These are phyloP conservation scores for Calyptommatus sinebrachiatus DNA, from an alignment of 2,113 vertebrate species.

Conservation along the genomic window DNA sequence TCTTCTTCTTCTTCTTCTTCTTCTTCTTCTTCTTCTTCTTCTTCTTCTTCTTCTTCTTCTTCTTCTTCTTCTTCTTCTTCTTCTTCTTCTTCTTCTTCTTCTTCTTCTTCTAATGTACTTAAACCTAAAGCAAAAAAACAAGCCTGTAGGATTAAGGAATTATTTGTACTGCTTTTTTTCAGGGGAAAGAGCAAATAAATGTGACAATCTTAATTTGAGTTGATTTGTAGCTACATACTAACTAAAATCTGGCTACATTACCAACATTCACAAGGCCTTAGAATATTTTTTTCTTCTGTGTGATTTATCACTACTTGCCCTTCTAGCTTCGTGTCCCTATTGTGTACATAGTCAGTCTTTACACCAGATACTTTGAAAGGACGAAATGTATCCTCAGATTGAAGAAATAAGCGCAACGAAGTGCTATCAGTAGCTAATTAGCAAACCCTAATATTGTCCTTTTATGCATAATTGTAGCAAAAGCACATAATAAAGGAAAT, in stretches of 20 bases:
- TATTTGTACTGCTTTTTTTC: slow-evolving; percentile 1
- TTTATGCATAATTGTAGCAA: slow-evolving; percentile 35
- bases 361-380: slow-evolving; percentile 34
- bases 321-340: slow-evolving; percentile 50
- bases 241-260: neutral
- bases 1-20: too few species aligned
- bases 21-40: too few species aligned
- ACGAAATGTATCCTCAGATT: neutral
- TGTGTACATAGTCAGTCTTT: slow-evolving; percentile 44
- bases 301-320: slow-evolving; percentile 4
- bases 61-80: too few species aligned
- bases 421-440: slow-evolving; percentile 6
- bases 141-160: neutral
- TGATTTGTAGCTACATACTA: slow-evolving; percentile 3
- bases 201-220: slow-evolving; percentile 14
- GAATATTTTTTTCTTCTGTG: neutral
- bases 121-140: neutral
- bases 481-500: slow-evolving; percentile 34
- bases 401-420: slow-evolving; percentile 11
- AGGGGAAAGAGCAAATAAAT: neutral
- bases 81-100: too few species aligned
- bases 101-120: too few species aligned
- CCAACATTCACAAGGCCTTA: neutral
- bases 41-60: too few species aligned
- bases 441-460: slow-evolving; percentile 10